phyloP scores from a whole-genome alignment of 2,888 invertebrate genomes.

The Esperia sulphurella region DNA sequence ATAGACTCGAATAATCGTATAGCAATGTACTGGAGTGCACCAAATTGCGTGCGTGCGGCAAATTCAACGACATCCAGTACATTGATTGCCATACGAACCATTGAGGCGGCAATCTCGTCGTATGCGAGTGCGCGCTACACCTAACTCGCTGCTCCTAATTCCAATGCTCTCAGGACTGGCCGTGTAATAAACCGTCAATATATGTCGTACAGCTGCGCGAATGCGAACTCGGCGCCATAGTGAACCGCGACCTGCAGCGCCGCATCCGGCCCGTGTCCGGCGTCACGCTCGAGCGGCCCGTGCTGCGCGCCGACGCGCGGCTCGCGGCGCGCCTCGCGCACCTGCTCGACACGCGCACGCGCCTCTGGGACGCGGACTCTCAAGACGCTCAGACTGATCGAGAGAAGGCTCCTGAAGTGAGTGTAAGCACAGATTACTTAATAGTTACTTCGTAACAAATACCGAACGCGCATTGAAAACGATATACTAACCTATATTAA shows the following conservation, averaged over 20 bases:
- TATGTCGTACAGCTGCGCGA: conserved; percentile 83
- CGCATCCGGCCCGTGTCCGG: conserved; percentile 95
- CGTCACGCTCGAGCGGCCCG: conserved; percentile 91
- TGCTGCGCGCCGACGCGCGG: conserved; percentile 94
- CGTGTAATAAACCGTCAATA: background rate
- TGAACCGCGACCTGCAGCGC: conserved; percentile 97
- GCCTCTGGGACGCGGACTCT: conserved; percentile 81
- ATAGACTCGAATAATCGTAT: too few relatives aligned
- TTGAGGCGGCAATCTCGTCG: too few relatives aligned
- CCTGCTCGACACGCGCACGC: conserved; percentile 91
- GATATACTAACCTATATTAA: too few relatives aligned
- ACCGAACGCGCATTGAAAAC: too few relatives aligned
- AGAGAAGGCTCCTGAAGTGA: conserved; percentile 33
- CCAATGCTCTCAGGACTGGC: too few relatives aligned
- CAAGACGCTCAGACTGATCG: conserved; percentile 17
- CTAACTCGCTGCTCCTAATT: too few relatives aligned
- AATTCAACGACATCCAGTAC: too few relatives aligned
- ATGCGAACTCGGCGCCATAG: conserved; percentile 95
- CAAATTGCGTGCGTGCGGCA: too few relatives aligned
- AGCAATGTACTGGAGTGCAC: too few relatives aligned
- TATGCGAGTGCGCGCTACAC: too few relatives aligned
- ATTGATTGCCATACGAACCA: too few relatives aligned
- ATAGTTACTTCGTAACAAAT: too few relatives aligned
- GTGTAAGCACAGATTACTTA: background rate
- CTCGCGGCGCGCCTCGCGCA: conserved; percentile 94